Conservation (phyloP, 2,888 invertebrate species). For the Thalpophila matura region DNA sequence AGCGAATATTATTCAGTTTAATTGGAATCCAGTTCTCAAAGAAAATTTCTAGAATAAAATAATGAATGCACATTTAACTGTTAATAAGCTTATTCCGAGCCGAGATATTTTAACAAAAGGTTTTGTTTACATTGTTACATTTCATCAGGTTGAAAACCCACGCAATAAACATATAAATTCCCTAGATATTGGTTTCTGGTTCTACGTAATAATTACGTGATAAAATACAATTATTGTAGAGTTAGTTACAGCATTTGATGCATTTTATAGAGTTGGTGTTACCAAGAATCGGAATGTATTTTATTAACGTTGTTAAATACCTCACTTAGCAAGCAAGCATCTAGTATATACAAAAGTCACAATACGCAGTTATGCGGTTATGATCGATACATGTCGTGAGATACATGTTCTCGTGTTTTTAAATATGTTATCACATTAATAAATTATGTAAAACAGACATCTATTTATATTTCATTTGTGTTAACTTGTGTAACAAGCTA, state of each 20-base stretch:
- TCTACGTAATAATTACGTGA: constrained; percentile 27
- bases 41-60: background rate
- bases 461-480: constrained; percentile 33
- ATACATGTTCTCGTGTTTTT: constrained; percentile 43
- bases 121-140: constrained; percentile 12
- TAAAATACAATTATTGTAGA: constrained; percentile 47
- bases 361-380: constrained; percentile 13
- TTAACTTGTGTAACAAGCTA: constrained; percentile 40
- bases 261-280: constrained; percentile 16
- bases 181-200: constrained; percentile 21
- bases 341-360: background rate
- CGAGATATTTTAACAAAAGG: background rate
- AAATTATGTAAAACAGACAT: constrained; percentile 60
- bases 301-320: background rate
- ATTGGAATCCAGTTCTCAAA: background rate
- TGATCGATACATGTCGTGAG: constrained; percentile 7
- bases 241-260: constrained; percentile 11
- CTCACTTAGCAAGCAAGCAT: too few species aligned
- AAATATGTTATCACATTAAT: constrained; percentile 53
- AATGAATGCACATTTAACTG: background rate
- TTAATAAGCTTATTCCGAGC: background rate
- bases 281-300: background rate
- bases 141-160: constrained; percentile 35
- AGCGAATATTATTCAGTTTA: too few species aligned
- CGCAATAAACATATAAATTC: constrained; percentile 29